These are phyloP conservation scores for Drosophila jambulina DNA, from an alignment of 1,140 invertebrate genomes.

Conservation along the genomic window DNA sequence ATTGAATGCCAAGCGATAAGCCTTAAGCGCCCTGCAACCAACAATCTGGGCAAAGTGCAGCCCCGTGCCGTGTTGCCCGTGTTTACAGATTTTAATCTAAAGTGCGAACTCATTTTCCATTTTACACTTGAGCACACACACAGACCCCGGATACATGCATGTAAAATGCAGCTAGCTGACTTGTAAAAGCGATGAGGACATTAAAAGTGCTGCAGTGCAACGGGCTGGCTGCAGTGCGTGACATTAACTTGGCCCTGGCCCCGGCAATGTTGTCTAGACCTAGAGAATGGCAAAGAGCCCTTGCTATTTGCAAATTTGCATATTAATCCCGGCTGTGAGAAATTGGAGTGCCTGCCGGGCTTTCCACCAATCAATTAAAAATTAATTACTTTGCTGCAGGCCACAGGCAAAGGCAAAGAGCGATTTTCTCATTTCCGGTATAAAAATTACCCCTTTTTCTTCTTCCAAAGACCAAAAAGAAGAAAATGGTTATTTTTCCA, in stretches of 20 bases:
- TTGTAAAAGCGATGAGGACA: conserved; percentile 60
- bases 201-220: conserved; percentile 39
- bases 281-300: not conserved
- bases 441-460: conserved; percentile 23
- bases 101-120: conserved; percentile 75
- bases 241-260: conserved; percentile 49
- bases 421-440: conserved; percentile 43
- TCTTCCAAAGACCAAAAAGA: not conserved
- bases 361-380: conserved; percentile 55
- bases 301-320: conserved; percentile 33
- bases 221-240: conserved; percentile 35
- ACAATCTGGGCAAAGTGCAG: conserved; percentile 26
- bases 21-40: conserved; percentile 16
- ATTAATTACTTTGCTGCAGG: conserved; percentile 50
- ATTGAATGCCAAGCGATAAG: conserved; percentile 41
- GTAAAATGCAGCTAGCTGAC: conserved; percentile 39
- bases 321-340: conserved; percentile 23
- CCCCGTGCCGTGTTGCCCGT: conserved; percentile 9
- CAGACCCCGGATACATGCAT: conserved; percentile 1
- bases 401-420: conserved; percentile 25
- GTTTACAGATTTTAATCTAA: conserved; percentile 74
- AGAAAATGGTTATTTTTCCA: conserved; percentile 1
- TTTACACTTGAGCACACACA: conserved; percentile 60
- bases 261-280: conserved; percentile 45
- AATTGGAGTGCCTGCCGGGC: conserved; percentile 27